Evolutionary conservation across 2,797 vertebrate species (phyloP), one percentile per base, ranked within the genome.

Genomic region (Anolis apletophallus): DNA sequence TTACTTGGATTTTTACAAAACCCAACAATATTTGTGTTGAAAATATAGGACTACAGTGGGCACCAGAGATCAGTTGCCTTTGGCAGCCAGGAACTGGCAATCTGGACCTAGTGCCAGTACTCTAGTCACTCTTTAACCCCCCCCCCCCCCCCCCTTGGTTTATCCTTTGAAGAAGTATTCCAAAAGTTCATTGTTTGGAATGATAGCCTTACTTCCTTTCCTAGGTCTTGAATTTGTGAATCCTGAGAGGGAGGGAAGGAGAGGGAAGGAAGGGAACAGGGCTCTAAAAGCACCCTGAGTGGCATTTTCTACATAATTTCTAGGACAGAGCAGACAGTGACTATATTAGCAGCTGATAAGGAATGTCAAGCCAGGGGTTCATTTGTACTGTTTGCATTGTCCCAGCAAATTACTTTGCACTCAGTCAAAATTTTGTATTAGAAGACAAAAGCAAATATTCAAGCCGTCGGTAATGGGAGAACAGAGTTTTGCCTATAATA

Each of bases 361-460:
- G 32, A 80, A 78, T 2, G 55, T 83, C 3, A 87, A 34, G n/a
- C 16, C 88, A 90, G 29, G 76, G 32, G 57, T 81, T 89, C 61
- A 76, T 88, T 32, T 50, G 5, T 83, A 61, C 54, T 86, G 61
- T 92, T 92, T 84, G 29, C 83, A 87, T 91, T 72, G 88, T 85
- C 59, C 74, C 72, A 85, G 80, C 79, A 95, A 94, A 91, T 78
- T 76, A 5, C 54, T 94, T 88, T 85, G 68, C 67, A 86, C 40
- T 85, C 85, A 50, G 80, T 92, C 81, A 61, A 88, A 80, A 91
- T 80, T 57, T 88, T 80, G 55, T 88, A 59, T 64, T 86, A 88
- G 23, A 89, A 93, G 69, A 74, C 32, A 90, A 89, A 46, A 86
- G 84, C 75, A 78, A 89, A 69, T 84, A 36, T 83, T 72, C 85